Conservation (phyloP, 2,888 invertebrate species). For the Tryphoninae sp. region DNA sequence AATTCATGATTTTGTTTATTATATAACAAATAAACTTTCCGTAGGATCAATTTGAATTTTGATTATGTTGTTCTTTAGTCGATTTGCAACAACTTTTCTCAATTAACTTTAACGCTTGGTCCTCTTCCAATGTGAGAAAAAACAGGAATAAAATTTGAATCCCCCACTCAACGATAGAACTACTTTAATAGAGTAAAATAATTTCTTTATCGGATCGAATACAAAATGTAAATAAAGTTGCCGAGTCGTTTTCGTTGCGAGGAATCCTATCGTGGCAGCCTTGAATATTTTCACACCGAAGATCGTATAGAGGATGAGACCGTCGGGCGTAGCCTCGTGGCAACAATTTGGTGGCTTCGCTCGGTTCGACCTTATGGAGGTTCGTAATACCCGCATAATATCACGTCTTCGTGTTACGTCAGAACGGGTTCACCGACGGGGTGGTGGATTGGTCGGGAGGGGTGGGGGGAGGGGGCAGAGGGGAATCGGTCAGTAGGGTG, state of each 20-base stretch:
- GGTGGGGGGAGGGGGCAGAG: neutral
- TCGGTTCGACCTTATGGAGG: neutral
- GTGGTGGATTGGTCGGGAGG: neutral
- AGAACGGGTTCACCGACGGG: neutral
- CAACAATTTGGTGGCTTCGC: neutral
- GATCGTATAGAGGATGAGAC: neutral
- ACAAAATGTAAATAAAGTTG: neutral
- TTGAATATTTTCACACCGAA: neutral
- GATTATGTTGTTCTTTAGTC: too few species aligned
- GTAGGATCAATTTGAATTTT: too few species aligned
- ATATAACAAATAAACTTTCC: too few species aligned
- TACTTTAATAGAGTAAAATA: neutral
- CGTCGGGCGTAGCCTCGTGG: neutral
- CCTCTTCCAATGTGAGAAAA: too few species aligned
- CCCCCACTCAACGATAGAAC: too few species aligned
- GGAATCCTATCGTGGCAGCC: neutral
- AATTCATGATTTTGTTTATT: too few species aligned
- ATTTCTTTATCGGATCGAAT: neutral
- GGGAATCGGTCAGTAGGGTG: constrained; percentile 10
- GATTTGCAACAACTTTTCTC: too few species aligned
- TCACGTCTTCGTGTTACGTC: neutral
- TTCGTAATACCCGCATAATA: neutral
- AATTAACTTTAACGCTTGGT: too few species aligned
- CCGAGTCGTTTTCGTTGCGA: neutral
- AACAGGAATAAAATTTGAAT: too few species aligned